phyloP scores from a whole-genome alignment of 2,113 vertebrate genomes.

The Rhombomys opimus region DNA sequence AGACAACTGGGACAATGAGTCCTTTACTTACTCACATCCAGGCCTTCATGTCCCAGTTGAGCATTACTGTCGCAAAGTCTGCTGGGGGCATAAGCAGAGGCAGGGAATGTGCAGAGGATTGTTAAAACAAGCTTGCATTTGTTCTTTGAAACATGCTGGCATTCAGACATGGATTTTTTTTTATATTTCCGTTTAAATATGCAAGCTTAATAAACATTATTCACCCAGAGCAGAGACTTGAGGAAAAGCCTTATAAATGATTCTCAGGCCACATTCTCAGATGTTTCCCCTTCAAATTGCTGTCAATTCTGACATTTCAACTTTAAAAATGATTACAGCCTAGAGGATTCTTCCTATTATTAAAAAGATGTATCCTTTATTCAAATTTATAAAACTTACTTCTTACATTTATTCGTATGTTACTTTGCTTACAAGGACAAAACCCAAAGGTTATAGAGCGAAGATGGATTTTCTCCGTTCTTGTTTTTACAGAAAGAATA shows the following conservation, averaged over 20 bases:
- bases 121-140: constrained; percentile 75
- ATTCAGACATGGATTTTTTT: constrained; percentile 59
- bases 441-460: neutral
- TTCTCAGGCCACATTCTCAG: constrained; percentile 41
- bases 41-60: constrained; percentile 22
- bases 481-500: constrained; percentile 15
- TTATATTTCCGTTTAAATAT: constrained; percentile 76
- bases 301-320: constrained; percentile 63
- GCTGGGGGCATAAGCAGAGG: neutral
- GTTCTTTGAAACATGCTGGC: constrained; percentile 77
- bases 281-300: constrained; percentile 27
- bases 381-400: neutral
- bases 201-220: constrained; percentile 83
- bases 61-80: neutral
- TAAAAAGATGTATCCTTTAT: constrained; percentile 38
- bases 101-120: constrained; percentile 45
- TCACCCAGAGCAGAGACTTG: constrained; percentile 67
- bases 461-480: neutral
- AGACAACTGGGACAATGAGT: constrained; percentile 27
- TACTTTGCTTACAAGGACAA: constrained; percentile 12
- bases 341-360: neutral
- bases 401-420: constrained; percentile 23
- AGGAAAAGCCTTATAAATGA: constrained; percentile 47
- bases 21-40: constrained; percentile 35
- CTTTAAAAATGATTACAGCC: neutral